Percentiles rank a stretch among this genome's conserved stretches.
Conservation (phyloP, 2,113 vertebrate genomes). For the Dendrocopos noguchii region DNA sequence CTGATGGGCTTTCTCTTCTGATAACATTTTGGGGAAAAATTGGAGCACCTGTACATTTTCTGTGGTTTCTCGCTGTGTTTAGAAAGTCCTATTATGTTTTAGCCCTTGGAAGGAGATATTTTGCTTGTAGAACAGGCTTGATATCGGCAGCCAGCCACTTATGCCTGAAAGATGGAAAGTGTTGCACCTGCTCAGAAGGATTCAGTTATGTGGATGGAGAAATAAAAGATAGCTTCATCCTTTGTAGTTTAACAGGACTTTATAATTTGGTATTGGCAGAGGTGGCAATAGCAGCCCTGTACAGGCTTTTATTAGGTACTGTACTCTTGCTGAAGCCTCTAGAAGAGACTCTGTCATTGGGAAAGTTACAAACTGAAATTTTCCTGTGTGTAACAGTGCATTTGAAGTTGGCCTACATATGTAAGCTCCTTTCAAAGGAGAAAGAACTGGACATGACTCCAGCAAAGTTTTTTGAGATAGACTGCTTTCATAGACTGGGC, state of each 20-base stretch:
- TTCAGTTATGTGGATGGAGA: neutral
- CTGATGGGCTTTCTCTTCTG: neutral
- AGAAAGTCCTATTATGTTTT: neutral
- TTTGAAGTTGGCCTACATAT: neutral
- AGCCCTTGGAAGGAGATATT: neutral
- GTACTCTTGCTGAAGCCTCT: neutral
- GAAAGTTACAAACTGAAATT: neutral
- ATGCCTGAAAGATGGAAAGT: neutral
- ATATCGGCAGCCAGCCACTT: neutral
- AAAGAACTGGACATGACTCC: neutral
- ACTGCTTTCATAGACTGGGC: no score
- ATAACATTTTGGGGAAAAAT: neutral
- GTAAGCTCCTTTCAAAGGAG: neutral
- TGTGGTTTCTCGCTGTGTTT: neutral
- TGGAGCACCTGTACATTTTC: neutral
- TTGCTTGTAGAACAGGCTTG: neutral
- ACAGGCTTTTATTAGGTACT: neutral
- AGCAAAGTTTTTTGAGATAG: neutral
- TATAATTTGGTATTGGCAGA: neutral
- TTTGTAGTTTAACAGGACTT: neutral
- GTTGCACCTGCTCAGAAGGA: neutral
- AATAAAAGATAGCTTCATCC: neutral
- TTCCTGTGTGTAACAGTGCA: neutral
- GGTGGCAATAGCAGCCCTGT: neutral
- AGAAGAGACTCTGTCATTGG: neutral